Percentiles rank a stretch among this genome's conserved stretches.
phyloP scores from a whole-genome alignment of 64 coral and sea anemone genomes.

The Anthopleura sola region DNA sequence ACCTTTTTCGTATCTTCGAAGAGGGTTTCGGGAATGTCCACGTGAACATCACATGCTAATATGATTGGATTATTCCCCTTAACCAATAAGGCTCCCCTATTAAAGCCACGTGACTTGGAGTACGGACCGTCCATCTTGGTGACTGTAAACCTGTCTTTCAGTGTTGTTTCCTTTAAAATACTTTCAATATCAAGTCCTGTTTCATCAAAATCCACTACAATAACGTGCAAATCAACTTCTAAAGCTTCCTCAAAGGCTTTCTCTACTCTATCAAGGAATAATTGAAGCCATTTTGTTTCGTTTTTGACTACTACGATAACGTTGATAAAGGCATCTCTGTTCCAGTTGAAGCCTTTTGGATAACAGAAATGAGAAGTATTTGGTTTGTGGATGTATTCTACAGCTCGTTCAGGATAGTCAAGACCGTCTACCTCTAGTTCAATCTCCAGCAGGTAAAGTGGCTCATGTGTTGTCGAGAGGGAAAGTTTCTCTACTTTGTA shows the following conservation, averaged over 20 bases:
- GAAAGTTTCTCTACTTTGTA: slow-evolving; percentile 37
- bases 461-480: not conserved
- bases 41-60: slow-evolving; percentile 36
- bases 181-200: slow-evolving; percentile 20
- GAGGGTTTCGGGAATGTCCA: slow-evolving; percentile 35
- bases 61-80: slow-evolving; percentile 18
- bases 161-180: slow-evolving; percentile 10
- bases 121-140: slow-evolving; percentile 15
- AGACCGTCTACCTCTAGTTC: slow-evolving; percentile 44
- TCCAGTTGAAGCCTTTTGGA: slow-evolving; percentile 26
- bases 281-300: slow-evolving; percentile 16
- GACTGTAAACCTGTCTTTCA: slow-evolving; percentile 22
- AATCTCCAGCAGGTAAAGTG: slow-evolving; percentile 30
- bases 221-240: slow-evolving; percentile 37
- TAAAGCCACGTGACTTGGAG: slow-evolving; percentile 29
- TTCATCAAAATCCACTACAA: slow-evolving; percentile 18
- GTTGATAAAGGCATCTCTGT: slow-evolving; percentile 12
- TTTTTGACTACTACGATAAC: slow-evolving; percentile 29
- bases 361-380: slow-evolving; percentile 28
- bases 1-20: slow-evolving; percentile 54
- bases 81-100: slow-evolving; percentile 35
- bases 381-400: slow-evolving; percentile 30
- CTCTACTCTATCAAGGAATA: slow-evolving; percentile 34
- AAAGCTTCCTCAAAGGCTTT: slow-evolving; percentile 18
- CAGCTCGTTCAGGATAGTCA: slow-evolving; percentile 43